Conservation (phyloP, 2,888 invertebrate genomes). For the Spialia ferax region DNA sequence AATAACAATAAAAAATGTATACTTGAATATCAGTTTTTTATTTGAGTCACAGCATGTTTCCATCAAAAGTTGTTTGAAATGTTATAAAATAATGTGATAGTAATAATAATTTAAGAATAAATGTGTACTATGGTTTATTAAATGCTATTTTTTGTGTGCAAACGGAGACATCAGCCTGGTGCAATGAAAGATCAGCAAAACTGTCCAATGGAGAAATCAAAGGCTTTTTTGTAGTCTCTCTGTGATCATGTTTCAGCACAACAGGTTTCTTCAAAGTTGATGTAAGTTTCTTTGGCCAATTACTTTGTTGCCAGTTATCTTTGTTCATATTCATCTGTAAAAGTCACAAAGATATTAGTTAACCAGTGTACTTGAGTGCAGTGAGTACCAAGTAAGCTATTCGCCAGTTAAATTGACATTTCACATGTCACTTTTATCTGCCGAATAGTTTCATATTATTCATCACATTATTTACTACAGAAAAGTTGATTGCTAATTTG, state of each 20-base stretch:
- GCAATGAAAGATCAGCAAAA: constrained; percentile 63
- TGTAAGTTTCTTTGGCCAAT: constrained; percentile 62
- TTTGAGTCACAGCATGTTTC: no score
- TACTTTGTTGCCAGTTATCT: constrained; percentile 61
- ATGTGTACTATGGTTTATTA: constrained; percentile 31
- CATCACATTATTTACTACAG: neutral
- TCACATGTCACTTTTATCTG: no score
- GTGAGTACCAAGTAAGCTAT: neutral
- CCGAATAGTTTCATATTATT: no score
- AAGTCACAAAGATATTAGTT: constrained; percentile 6
- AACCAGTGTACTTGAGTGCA: neutral
- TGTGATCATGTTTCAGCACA: constrained; percentile 67
- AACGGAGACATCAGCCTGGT: constrained; percentile 72
- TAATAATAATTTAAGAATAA: neutral
- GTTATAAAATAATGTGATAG: neutral
- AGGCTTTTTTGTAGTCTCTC: constrained; percentile 58
- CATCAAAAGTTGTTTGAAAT: neutral
- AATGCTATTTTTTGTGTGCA: constrained; percentile 69
- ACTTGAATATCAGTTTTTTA: no score
- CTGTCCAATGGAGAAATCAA: constrained; percentile 57
- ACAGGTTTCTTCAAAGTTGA: constrained; percentile 61
- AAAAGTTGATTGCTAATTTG: no score
- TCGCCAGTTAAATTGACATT: no score
- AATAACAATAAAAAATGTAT: no score
- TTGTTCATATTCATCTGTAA: constrained; percentile 64